A percentile compares a stretch with the other conserved stretches of the same genome.
Evolutionary conservation across 2,888 invertebrate species (phyloP).

Genomic region (Mactromeris polynyma): DNA sequence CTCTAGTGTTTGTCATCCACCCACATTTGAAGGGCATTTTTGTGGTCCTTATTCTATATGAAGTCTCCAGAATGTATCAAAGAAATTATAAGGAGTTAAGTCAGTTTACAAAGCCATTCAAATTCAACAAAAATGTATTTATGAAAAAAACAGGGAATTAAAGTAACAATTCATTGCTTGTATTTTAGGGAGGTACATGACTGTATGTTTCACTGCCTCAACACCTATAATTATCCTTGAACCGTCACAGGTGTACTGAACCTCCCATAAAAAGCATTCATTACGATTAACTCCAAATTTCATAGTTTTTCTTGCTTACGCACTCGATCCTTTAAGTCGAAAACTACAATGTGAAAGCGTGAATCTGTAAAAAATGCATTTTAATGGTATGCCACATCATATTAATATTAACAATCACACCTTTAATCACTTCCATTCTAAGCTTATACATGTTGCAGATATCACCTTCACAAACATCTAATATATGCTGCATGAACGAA

Average conservation of each 20-base stretch:
- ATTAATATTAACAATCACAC: too few relatives aligned
- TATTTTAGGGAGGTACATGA: neutral
- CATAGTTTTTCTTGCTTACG: neutral
- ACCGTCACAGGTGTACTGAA: neutral
- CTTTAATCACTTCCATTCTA: too few relatives aligned
- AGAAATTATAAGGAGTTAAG: neutral
- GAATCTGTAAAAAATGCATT: neutral
- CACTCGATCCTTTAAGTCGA: neutral
- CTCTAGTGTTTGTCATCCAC: neutral
- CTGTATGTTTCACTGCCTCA: neutral
- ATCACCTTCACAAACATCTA: neutral
- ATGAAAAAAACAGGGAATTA: neutral
- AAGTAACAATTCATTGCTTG: neutral
- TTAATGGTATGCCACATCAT: neutral
- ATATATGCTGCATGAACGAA: neutral
- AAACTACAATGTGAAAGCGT: neutral
- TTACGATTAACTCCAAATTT: neutral
- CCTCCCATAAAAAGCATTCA: neutral
- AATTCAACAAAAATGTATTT: neutral
- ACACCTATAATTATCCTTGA: neutral
- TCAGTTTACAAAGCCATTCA: neutral
- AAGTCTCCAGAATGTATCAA: neutral
- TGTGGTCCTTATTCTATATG: neutral
- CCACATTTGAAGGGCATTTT: neutral
- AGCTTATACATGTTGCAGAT: too few relatives aligned